phyloP scores from a whole-genome alignment of 2,113 vertebrate genomes.

The Podilymbus podiceps region DNA sequence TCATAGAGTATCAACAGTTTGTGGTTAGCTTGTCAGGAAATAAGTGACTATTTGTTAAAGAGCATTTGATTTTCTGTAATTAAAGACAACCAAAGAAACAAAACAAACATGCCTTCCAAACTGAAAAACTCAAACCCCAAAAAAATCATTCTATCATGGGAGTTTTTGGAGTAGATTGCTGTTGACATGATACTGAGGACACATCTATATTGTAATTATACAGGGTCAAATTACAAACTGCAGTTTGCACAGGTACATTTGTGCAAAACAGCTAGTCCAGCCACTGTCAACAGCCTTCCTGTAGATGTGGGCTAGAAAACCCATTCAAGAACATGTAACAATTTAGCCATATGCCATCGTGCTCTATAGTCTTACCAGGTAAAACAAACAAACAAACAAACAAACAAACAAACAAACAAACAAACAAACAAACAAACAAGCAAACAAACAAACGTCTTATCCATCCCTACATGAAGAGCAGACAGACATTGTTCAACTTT shows the following conservation, averaged over 20 bases:
- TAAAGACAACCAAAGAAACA: background rate
- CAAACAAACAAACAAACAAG: background rate
- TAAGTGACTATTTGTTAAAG: background rate
- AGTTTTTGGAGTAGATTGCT: background rate
- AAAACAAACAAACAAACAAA: background rate
- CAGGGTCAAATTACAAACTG: background rate
- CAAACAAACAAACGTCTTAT: background rate
- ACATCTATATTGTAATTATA: background rate
- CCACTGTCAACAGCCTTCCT: background rate
- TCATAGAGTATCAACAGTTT: background rate
- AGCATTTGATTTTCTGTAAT: background rate
- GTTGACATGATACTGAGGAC: background rate
- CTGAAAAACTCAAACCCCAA: background rate
- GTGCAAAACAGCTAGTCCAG: background rate
- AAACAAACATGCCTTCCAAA: rapidly evolving
- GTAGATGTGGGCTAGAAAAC: background rate
- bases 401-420: background rate
- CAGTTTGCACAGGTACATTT: background rate
- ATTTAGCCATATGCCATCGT: background rate
- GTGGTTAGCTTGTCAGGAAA: background rate
- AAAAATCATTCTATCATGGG: background rate
- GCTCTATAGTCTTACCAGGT: background rate
- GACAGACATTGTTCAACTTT: background rate
- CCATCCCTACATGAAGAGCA: background rate
- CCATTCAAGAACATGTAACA: background rate